These are phyloP conservation scores for Axis porcinus DNA, from an alignment of 2,113 vertebrate genomes.

Conservation along the genomic window DNA sequence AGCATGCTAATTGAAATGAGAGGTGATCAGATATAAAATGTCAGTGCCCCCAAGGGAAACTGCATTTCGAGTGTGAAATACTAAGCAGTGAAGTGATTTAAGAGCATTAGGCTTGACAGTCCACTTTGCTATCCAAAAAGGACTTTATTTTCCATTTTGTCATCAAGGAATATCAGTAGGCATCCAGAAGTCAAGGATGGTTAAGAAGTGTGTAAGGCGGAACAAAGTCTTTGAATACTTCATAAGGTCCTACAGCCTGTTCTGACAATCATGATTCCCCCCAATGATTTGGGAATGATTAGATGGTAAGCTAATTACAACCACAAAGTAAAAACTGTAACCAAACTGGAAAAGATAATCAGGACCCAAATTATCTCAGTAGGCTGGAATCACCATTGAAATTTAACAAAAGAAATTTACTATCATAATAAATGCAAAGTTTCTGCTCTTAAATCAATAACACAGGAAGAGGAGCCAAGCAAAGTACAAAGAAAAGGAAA, in stretches of 20 bases:
- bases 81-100: not conserved
- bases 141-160: constrained; percentile 2
- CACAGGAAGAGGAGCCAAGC: not conserved
- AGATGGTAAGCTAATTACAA: not conserved
- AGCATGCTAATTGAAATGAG: not conserved
- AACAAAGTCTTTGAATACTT: not conserved
- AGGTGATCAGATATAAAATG: not conserved
- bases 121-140: not conserved
- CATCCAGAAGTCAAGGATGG: not conserved
- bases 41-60: not conserved
- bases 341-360: not conserved
- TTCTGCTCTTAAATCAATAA: not conserved
- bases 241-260: not conserved
- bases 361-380: not conserved
- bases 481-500: not conserved
- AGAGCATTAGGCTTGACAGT: not conserved
- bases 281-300: not conserved
- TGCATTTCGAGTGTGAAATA: not conserved
- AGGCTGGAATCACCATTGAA: not conserved
- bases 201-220: not conserved
- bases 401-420: not conserved
- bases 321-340: not conserved
- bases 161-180: not conserved
- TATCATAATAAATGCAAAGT: not conserved
- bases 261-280: not conserved